Conservation (phyloP, 1,140 invertebrate genomes). For the Venustaconcha ellipsiformis region DNA sequence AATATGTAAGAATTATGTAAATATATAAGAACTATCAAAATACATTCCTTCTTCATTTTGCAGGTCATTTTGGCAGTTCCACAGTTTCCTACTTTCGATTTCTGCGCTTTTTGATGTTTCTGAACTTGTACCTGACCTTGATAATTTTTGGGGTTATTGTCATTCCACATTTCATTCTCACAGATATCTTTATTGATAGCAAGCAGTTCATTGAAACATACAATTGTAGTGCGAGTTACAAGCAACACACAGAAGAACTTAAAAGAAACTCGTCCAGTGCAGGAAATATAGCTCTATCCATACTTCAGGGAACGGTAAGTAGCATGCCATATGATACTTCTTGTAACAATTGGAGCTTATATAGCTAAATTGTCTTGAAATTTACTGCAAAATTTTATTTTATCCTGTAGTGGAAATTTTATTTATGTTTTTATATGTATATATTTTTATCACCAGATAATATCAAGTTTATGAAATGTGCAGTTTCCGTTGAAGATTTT, state of each 20-base stretch:
- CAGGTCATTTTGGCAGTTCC: slow-evolving; percentile 81
- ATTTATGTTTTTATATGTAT: not conserved
- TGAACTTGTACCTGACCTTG: slow-evolving; percentile 74
- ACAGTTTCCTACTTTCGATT: slow-evolving; percentile 82
- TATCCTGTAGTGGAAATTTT: no score
- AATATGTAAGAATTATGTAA: not conserved
- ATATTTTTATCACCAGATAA: not conserved
- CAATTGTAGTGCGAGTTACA: slow-evolving; percentile 22
- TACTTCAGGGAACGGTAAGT: slow-evolving; percentile 58
- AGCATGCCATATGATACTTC: no score
- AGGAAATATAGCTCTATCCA: slow-evolving; percentile 37
- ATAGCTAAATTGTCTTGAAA: no score
- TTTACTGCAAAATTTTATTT: no score
- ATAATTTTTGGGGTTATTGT: slow-evolving; percentile 59
- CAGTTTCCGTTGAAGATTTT: not conserved
- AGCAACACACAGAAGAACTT: not conserved
- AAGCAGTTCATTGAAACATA: no score
- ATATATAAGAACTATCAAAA: not conserved
- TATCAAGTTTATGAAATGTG: not conserved
- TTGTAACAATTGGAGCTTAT: no score
- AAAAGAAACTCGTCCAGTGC: no score
- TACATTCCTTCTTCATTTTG: slow-evolving; percentile 60
- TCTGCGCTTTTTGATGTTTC: slow-evolving; percentile 78
- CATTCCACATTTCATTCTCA: slow-evolving; percentile 39
- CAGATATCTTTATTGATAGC: not conserved